Evolutionary conservation across 1,140 invertebrate genomes (phyloP), one percentile per base, ranked within the genome.

Genomic region (Chrysopa pallens): DNA sequence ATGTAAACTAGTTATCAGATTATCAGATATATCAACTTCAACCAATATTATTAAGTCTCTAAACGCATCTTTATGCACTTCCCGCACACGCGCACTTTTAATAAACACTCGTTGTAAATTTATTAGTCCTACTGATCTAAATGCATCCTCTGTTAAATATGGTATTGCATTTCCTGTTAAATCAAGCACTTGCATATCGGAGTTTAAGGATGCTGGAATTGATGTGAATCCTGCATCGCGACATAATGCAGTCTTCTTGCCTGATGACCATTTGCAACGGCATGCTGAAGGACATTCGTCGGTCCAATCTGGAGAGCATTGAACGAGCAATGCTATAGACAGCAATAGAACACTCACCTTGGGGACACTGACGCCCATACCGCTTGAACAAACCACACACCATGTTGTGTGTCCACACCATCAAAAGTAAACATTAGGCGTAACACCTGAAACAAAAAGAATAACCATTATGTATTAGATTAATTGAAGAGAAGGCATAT

Each of bases 191-290:
- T 91, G 86, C 51, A 89, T 82, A 46, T 87, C 84, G 0, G 80
- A 72, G 53, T 83, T 81, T 45, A 91, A 67, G 1, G 67, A 68
- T 11, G 69, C 69, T 13, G 85, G 85, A 17, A 88, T 67, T 43
- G 75, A 70, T 48, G 80, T 76, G 41, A 86, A 72, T 40, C 80
- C 77, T 17, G 79, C 74, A 43, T 80, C 75, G 42, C 75, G 74
- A 62, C 86, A 90, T 23, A 83, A 66, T 27, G 84, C 86, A 2
- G 83, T 85, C 53, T 86, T 86, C 61, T 89, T 89, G 23, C 85
- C 85, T 11, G 78, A 82, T 11, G 80, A 80, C 86, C 87, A 91
- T 63, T 85, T 88, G 68, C 86, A 91, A 46, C 73, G 72, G 58
- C 86, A 90, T 42, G 80, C 76, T 9, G 68, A 58, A 36, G 83